Conservation (phyloP, 2,797 vertebrate species). For the Pteronotus mesoamericanus region DNA sequence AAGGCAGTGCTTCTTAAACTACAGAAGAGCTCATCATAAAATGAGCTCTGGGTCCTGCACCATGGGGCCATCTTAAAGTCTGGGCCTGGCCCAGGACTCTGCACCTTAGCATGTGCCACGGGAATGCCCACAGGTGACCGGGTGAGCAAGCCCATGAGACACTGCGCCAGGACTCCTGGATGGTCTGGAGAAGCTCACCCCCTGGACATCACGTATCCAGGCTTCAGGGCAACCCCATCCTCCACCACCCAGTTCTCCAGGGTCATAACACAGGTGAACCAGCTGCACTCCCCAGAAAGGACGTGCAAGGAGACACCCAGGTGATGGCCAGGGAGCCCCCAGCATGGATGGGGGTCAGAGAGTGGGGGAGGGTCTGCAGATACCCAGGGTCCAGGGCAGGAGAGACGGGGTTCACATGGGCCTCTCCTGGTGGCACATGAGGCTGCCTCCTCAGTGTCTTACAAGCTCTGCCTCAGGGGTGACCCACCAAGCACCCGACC, state of each 20-base stretch:
- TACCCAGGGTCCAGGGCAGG: background rate
- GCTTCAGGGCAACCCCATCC: background rate
- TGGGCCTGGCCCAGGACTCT: background rate
- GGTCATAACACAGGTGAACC: background rate
- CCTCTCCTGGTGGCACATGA: background rate
- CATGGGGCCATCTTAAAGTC: background rate
- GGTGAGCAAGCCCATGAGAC: background rate
- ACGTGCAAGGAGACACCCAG: no score
- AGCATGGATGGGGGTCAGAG: background rate
- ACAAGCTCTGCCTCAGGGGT: background rate
- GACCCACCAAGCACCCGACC: background rate
- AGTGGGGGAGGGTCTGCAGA: background rate
- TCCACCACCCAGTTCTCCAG: background rate
- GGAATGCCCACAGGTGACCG: accelerated
- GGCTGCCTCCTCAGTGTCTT: background rate
- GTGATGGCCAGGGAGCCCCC: background rate
- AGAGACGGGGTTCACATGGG: no score
- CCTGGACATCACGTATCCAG: background rate
- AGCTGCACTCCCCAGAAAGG: background rate
- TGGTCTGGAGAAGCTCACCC: background rate
- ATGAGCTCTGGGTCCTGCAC: background rate
- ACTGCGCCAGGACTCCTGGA: background rate
- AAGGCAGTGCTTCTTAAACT: background rate
- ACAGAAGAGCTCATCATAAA: background rate
- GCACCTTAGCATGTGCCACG: background rate